These are phyloP conservation scores for Plutella xylostella DNA, from an alignment of 2,888 invertebrate genomes.

Conservation along the genomic window DNA sequence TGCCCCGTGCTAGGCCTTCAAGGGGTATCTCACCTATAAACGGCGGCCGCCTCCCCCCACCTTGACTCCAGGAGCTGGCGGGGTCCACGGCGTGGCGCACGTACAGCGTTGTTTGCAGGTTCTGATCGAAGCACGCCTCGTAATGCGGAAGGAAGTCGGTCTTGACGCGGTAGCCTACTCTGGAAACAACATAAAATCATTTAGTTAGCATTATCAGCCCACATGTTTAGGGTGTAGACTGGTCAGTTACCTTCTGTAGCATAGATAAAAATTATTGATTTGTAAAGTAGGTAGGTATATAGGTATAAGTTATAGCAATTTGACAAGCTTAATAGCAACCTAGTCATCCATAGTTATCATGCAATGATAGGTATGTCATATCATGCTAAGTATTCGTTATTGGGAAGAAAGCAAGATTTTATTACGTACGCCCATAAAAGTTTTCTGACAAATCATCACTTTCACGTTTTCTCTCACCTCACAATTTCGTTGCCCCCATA, in stretches of 20 bases:
- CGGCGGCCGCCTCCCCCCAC: conserved; percentile 20
- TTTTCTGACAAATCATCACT: no score
- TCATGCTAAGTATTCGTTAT: background rate
- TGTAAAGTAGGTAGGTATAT: no score
- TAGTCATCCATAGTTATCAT: background rate
- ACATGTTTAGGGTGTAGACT: background rate
- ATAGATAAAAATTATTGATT: no score
- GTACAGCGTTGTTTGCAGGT: conserved; percentile 29
- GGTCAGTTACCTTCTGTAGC: no score
- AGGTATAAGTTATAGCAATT: background rate
- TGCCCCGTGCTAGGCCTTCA: background rate
- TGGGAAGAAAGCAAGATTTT: background rate
- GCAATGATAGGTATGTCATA: background rate
- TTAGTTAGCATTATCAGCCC: background rate
- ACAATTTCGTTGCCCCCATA: conserved; percentile 25
- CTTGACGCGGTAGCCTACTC: conserved; percentile 40
- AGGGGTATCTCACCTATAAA: conserved; percentile 32
- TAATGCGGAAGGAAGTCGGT: conserved; percentile 32
- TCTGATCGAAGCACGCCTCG: conserved; percentile 40
- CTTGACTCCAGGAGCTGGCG: conserved; percentile 23
- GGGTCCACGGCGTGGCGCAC: conserved; percentile 36
- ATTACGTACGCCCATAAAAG: background rate
- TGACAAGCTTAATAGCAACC: background rate
- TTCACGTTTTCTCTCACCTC: no score
- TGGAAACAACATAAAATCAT: conserved; percentile 21